Conservation (phyloP, 2,888 invertebrate genomes). For the Trilocha varians region DNA sequence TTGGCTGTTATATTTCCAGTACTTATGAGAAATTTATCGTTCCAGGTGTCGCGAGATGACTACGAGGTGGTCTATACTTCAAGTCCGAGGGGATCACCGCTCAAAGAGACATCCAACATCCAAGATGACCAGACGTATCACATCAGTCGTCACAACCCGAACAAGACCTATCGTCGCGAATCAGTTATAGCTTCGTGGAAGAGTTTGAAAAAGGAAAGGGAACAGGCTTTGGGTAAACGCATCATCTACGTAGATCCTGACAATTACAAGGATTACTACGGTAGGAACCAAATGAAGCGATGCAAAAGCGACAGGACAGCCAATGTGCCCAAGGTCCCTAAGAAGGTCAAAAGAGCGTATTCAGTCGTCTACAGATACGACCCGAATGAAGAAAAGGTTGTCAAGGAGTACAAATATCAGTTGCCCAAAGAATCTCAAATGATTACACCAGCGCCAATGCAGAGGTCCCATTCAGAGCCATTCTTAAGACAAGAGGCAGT, state of each 20-base stretch:
- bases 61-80: slow-evolving; percentile 59
- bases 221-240: slow-evolving; percentile 59
- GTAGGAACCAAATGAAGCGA: slow-evolving; percentile 59
- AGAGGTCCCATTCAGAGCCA: slow-evolving; percentile 57
- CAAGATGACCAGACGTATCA: slow-evolving; percentile 54
- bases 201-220: slow-evolving; percentile 63
- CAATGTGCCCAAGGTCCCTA: slow-evolving; percentile 38
- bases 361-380: slow-evolving; percentile 65
- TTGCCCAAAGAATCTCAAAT: slow-evolving; percentile 36
- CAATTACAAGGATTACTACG: slow-evolving; percentile 58
- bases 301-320: slow-evolving; percentile 62
- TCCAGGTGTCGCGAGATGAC: slow-evolving; percentile 66
- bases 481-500: slow-evolving; percentile 45
- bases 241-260: slow-evolving; percentile 59
- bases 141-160: slow-evolving; percentile 67
- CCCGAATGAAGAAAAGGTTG: slow-evolving; percentile 57
- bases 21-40: slow-evolving; percentile 25
- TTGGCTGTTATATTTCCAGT: slow-evolving; percentile 7
- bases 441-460: slow-evolving; percentile 27
- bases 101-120: slow-evolving; percentile 63
- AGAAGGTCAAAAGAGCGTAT: slow-evolving; percentile 63
- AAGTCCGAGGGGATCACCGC: slow-evolving; percentile 57
- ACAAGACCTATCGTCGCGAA: slow-evolving; percentile 64
- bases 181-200: slow-evolving; percentile 70
- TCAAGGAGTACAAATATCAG: slow-evolving; percentile 65